Evolutionary conservation across 2,113 vertebrate species (phyloP).

Genomic region (Hipposideros armiger): DNA sequence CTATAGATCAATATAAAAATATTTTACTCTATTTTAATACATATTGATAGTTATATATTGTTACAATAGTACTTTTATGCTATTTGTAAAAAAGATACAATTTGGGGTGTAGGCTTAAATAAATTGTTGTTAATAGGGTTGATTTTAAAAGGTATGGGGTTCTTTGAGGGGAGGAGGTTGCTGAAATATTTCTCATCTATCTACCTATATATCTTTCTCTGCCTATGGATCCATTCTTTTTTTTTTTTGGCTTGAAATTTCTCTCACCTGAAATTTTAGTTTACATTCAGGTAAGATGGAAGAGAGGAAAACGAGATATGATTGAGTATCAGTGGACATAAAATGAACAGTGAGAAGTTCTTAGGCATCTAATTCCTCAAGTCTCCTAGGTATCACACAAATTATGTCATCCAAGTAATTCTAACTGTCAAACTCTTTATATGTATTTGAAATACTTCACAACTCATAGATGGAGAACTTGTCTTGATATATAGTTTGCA

Average conservation of each 20-base stretch:
- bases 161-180: fast-evolving
- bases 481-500: neutral
- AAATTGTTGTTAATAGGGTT: neutral
- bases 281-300: neutral
- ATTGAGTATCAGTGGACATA: neutral
- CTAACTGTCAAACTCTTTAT: neutral
- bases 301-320: neutral
- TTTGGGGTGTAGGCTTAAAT: neutral
- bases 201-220: neutral
- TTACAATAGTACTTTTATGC: neutral
- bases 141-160: neutral
- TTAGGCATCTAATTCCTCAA: neutral
- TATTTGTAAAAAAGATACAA: slow-evolving; percentile 38
- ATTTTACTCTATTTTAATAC: neutral
- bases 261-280: neutral
- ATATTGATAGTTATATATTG: neutral
- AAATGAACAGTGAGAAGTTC: neutral
- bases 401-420: neutral
- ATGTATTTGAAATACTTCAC: neutral
- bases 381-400: neutral
- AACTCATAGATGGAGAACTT: neutral
- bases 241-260: neutral
- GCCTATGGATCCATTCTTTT: neutral
- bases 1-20: slow-evolving; percentile 13
- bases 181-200: neutral